Base-by-base conservation (phyloP, 2,797 vertebrate species). In the Thalassophryne amazonica region DNA sequence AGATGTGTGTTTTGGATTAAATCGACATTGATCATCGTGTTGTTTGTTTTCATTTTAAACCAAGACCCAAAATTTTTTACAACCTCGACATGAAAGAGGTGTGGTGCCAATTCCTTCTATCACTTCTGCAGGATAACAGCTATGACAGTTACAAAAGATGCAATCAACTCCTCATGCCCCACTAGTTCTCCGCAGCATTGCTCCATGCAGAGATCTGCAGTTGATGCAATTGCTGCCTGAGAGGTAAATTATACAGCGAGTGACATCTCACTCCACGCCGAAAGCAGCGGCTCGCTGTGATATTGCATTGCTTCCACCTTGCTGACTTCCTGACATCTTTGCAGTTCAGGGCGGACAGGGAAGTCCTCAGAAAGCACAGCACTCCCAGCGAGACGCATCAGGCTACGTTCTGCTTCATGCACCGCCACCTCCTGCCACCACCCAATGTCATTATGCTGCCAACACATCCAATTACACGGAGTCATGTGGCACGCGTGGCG, bases 1-100 rank as follows among this genome's bases (percentile, higher is more conserved):
- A 79, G 81, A 87, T 86, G 82, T 86, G 80, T 88, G 84, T 77
- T 86, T 84, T 84, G 76, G 80, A 81, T 87, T 86, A 80, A 79
- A 85, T 63, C 84, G 66, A 85, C 77, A 83, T 76, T 70, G 60
- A 80, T 77, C 86, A 84, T 73, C 75, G 76, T 77, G 76, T 78
- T 83, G 79, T 83, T 78, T 69, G n/a, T n/a, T n/a, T n/a, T n/a
- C n/a, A n/a, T n/a, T n/a, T n/a, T n/a, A n/a, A n/a, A n/a, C 77
- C 78, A 73, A 78, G 55, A 72, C 80, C 77, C 22, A 67, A 78
- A 77, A 62, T 42, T 66, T 60, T 80, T 73, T 73, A 63, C 47
- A 67, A 74, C 54, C 48, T 31, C 6, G 1, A 63, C 43, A 48
- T 67, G 43, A 67, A 69, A 61, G 59, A 69, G 58, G 62, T 38